These are phyloP conservation scores for Thamnaconus septentrionalis DNA, from an alignment of 2,113 vertebrate species.

Conservation along the genomic window DNA sequence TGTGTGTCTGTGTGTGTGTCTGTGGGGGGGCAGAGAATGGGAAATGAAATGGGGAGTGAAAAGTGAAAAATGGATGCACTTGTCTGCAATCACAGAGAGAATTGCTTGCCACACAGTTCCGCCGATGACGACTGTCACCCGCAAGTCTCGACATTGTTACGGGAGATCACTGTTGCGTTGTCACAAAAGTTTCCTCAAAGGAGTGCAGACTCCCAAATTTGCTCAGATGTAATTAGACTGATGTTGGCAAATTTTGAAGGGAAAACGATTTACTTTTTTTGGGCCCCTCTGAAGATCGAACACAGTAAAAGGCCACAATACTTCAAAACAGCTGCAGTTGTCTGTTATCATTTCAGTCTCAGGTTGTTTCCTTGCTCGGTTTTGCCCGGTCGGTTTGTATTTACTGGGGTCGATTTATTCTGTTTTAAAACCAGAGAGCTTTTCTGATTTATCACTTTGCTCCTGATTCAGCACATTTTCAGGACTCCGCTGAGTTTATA, in stretches of 20 bases:
- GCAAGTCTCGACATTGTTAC: conserved; percentile 37
- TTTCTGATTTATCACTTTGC: conserved; percentile 23
- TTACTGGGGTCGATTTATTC: conserved; percentile 4
- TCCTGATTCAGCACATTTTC: conserved; percentile 11
- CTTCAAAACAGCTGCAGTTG: not conserved
- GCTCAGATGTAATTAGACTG: too few species aligned
- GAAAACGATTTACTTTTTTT: too few species aligned
- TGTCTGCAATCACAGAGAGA: conserved; percentile 23
- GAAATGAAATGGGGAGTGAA: not conserved
- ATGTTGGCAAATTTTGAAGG: too few species aligned
- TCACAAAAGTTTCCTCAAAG: not conserved
- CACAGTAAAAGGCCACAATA: not conserved
- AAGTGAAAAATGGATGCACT: conserved; percentile 28
- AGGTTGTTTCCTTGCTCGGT: not conserved
- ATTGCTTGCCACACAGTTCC: conserved; percentile 24
- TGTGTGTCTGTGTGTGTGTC: conserved; percentile 11
- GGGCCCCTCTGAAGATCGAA: too few species aligned
- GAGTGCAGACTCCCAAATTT: too few species aligned
- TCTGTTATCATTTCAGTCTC: not conserved
- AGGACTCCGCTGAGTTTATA: conserved; percentile 3
- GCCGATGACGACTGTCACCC: conserved; percentile 15
- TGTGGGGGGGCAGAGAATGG: not conserved
- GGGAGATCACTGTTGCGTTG: conserved; percentile 39
- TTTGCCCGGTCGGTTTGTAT: not conserved
- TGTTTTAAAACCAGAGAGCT: not conserved